Conservation (phyloP, 2,888 invertebrate genomes). For the Drosophila lutescens region DNA sequence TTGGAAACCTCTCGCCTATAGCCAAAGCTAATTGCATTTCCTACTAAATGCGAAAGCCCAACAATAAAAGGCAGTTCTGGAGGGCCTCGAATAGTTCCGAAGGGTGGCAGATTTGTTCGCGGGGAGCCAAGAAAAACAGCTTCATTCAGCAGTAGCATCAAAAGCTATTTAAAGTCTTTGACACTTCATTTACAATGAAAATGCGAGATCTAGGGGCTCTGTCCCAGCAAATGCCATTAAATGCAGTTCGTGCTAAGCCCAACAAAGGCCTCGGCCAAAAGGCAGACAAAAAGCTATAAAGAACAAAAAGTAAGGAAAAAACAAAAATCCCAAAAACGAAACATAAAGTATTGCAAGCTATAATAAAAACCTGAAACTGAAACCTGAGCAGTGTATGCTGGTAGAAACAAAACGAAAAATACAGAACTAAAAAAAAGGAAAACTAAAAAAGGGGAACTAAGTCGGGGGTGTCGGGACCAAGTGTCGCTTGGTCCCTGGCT, state of each 20-base stretch:
- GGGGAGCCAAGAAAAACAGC: constrained; percentile 58
- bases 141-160: constrained; percentile 78
- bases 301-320: constrained; percentile 36
- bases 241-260: constrained; percentile 68
- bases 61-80: constrained; percentile 16
- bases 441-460: constrained; percentile 31
- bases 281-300: constrained; percentile 51
- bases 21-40: constrained; percentile 45
- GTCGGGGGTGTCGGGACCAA: constrained; percentile 61
- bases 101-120: constrained; percentile 17
- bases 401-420: constrained; percentile 42
- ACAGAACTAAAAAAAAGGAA: constrained; percentile 3
- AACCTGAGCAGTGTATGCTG: constrained; percentile 75
- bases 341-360: constrained; percentile 60
- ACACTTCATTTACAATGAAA: constrained; percentile 81
- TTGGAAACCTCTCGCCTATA: constrained; percentile 30
- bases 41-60: constrained; percentile 38
- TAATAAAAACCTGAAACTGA: constrained; percentile 74
- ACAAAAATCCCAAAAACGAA: constrained; percentile 39
- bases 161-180: constrained; percentile 81
- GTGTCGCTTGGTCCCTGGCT: constrained; percentile 59
- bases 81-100: constrained; percentile 18
- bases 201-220: constrained; percentile 48
- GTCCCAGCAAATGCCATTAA: constrained; percentile 22
- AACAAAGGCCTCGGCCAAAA: constrained; percentile 66